These are phyloP conservation scores for Micronisus gabar DNA, from an alignment of 2,113 vertebrate genomes.

Conservation along the genomic window DNA sequence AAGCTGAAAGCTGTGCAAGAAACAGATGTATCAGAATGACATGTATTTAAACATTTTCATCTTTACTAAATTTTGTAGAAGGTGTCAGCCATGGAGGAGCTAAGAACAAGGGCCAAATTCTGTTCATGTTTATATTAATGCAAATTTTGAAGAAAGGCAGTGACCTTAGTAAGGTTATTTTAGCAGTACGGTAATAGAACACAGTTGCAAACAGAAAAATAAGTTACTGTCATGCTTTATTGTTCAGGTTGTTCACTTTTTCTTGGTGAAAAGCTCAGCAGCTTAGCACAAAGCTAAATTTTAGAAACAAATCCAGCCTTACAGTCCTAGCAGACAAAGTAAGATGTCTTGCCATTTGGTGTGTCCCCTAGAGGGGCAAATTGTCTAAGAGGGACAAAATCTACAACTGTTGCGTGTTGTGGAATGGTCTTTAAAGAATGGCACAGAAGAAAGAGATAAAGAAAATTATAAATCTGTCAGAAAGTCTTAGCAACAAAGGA, in stretches of 20 bases:
- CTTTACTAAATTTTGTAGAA: not conserved
- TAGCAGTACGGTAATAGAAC: not conserved
- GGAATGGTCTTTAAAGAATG: not conserved
- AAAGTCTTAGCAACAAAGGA: not conserved
- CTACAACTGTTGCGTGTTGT: not conserved
- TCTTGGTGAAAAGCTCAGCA: not conserved
- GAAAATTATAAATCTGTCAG: not conserved
- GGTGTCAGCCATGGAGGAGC: not conserved
- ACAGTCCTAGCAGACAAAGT: not conserved
- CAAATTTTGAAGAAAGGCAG: not conserved
- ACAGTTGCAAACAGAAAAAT: not conserved
- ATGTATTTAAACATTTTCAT: not conserved
- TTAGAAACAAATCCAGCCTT: not conserved
- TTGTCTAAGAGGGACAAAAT: not conserved
- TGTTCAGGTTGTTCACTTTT: not conserved
- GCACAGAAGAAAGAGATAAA: not conserved
- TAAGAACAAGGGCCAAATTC: not conserved
- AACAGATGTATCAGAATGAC: not conserved
- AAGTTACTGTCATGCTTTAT: not conserved
- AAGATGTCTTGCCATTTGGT: not conserved
- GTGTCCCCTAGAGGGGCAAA: not conserved
- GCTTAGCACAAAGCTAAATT: not conserved
- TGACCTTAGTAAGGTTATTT: not conserved
- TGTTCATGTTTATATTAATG: not conserved
- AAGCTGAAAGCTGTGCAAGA: not conserved